These are phyloP conservation scores for Stenopsyche tienmushanensis DNA, from an alignment of 1,140 invertebrate species.

Conservation along the genomic window DNA sequence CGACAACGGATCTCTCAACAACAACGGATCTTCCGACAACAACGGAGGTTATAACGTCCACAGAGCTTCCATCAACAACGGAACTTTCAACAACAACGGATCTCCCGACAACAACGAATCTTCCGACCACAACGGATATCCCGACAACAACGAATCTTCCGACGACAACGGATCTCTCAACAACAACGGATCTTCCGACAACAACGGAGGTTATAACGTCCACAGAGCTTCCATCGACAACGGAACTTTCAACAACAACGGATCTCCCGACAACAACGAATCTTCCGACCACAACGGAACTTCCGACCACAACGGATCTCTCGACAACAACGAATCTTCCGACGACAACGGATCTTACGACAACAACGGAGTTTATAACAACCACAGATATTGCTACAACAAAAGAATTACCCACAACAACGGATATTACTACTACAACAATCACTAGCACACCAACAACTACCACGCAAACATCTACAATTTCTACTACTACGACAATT, in stretches of 20 bases:
- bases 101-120: neutral
- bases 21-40: neutral
- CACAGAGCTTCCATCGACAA: neutral
- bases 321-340: neutral
- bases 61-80: neutral
- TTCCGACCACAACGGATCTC: neutral
- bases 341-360: neutral
- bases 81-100: neutral
- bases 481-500: neutral
- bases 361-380: neutral
- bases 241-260: constrained; percentile 1
- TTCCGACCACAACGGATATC: neutral
- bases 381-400: neutral
- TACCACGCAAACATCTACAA: constrained; percentile 1
- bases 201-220: neutral
- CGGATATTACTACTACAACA: neutral
- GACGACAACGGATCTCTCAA: neutral
- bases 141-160: neutral
- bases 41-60: neutral
- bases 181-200: constrained; percentile 1
- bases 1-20: neutral
- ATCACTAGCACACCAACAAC: neutral
- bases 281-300: neutral
- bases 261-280: neutral
- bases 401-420: neutral